phyloP scores from a whole-genome alignment of 2,113 vertebrate species.

The Narcine bancroftii region DNA sequence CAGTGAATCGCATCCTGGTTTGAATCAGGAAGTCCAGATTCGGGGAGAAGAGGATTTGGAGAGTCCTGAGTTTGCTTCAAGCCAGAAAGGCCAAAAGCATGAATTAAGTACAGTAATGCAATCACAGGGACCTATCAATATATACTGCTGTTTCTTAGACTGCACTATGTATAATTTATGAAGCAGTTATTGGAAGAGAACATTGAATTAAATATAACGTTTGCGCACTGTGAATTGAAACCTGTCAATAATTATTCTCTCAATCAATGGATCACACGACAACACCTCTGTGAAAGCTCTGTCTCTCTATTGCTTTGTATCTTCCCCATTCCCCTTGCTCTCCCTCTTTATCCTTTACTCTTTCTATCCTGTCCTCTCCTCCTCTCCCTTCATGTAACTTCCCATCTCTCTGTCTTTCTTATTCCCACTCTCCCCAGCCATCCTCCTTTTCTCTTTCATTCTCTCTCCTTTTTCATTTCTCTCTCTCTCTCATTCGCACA shows the following conservation, averaged over 20 bases:
- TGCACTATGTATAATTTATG: background rate
- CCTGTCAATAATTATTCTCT: background rate
- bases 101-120: background rate
- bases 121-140: background rate
- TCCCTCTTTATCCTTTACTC: background rate
- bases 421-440: no score
- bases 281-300: background rate
- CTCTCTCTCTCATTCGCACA: background rate
- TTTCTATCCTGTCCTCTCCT: background rate
- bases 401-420: background rate
- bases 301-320: background rate
- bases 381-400: background rate
- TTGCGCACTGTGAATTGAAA: background rate
- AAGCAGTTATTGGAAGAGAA: background rate
- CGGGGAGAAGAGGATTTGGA: background rate
- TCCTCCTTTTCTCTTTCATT: background rate
- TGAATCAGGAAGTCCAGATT: background rate
- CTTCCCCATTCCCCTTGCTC: background rate
- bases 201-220: constrained; percentile 18
- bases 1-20: background rate
- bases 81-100: background rate
- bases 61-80: background rate
- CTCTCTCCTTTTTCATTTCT: background rate
- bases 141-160: background rate
- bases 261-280: background rate